These are phyloP conservation scores for Enteromius afrohamiltoni DNA, from an alignment of 2,797 vertebrate genomes.

Conservation along the genomic window DNA sequence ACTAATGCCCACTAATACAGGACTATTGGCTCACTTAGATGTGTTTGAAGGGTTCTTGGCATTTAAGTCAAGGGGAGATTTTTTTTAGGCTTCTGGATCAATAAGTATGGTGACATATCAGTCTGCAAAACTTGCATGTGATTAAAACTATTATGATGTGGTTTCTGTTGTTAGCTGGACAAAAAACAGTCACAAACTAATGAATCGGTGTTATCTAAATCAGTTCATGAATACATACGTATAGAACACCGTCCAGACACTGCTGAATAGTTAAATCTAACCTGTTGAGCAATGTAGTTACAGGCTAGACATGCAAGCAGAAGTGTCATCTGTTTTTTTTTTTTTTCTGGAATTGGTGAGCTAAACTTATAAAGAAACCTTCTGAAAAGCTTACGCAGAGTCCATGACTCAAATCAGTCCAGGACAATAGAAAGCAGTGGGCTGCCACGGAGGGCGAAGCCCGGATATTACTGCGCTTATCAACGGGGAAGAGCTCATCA, in stretches of 20 bases:
- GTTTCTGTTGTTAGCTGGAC: background rate
- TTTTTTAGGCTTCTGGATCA: conserved; percentile 1
- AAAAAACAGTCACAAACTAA: background rate
- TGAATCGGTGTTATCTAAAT: background rate
- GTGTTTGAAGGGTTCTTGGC: background rate
- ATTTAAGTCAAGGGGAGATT: background rate
- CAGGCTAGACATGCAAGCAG: background rate
- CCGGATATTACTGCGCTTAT: conserved; percentile 53
- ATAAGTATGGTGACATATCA: background rate
- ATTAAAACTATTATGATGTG: background rate
- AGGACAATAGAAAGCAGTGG: conserved; percentile 43
- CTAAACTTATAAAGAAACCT: conserved; percentile 17
- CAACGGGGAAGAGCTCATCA: conserved; percentile 53
- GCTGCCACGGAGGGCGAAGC: conserved; percentile 31
- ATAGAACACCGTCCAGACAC: background rate
- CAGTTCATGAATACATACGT: background rate
- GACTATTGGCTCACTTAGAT: background rate
- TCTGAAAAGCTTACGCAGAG: conserved; percentile 30
- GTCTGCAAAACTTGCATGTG: background rate
- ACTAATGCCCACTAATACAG: background rate
- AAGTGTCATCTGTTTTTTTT: background rate
- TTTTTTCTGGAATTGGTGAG: background rate
- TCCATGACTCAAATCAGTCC: conserved; percentile 45
- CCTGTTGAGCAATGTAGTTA: background rate
- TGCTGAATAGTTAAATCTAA: background rate